Percentiles rank a stretch among this genome's conserved stretches.
These are phyloP conservation scores for Meiosimyza decipiens DNA, from an alignment of 2,888 invertebrate species.

Conservation along the genomic window DNA sequence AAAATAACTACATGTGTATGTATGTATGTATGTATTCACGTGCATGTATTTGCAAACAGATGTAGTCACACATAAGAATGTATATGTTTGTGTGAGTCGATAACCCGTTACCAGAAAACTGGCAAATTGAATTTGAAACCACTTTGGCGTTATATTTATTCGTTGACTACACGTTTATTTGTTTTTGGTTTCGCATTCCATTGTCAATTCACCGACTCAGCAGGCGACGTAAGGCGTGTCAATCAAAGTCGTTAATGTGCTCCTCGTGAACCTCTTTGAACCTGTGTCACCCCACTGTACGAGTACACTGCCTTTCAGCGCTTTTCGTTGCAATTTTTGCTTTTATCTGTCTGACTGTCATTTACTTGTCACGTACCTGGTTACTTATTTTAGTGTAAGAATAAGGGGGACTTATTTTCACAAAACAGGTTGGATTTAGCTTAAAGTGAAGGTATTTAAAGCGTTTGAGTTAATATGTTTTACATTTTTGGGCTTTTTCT, in stretches of 20 bases:
- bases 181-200: background rate
- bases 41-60: too few relatives aligned
- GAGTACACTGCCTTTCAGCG: background rate
- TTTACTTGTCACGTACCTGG: slow-evolving; percentile 2
- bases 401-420: too few relatives aligned
- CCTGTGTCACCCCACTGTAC: background rate
- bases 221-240: background rate
- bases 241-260: slow-evolving; percentile 9
- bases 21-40: too few relatives aligned
- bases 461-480: too few relatives aligned
- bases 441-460: too few relatives aligned
- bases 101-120: background rate
- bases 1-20: too few relatives aligned
- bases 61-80: too few relatives aligned
- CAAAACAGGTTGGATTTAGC: too few relatives aligned
- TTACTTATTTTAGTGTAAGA: too few relatives aligned
- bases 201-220: background rate
- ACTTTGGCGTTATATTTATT: slow-evolving; percentile 15
- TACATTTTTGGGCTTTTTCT: too few relatives aligned
- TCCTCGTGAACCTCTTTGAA: slow-evolving; percentile 8
- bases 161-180: slow-evolving; percentile 5
- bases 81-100: too few relatives aligned
- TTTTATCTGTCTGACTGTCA: slow-evolving; percentile 8
- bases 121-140: slow-evolving; percentile 25
- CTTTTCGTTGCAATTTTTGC: background rate